Evolutionary conservation across 2,113 vertebrate genomes (phyloP).

Genomic region (Neogobius melanostomus): DNA sequence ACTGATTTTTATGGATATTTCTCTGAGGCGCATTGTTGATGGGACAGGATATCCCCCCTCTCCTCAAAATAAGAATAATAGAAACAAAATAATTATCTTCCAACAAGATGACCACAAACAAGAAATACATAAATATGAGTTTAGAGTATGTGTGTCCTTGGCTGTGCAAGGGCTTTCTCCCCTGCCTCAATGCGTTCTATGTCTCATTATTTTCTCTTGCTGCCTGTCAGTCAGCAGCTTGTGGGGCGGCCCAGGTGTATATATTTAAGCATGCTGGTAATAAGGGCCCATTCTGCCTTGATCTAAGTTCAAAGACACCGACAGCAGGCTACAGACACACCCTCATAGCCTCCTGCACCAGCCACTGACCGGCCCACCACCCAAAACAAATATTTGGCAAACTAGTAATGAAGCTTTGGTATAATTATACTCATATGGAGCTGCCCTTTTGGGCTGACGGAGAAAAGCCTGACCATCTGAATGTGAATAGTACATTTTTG

Average conservation of each 20-base stretch:
- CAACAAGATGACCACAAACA: not conserved
- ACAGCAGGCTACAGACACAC: slow-evolving; percentile 35
- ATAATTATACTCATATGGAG: slow-evolving; percentile 11
- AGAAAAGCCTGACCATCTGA: slow-evolving; percentile 12
- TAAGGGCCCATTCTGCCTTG: slow-evolving; percentile 56
- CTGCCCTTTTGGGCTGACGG: slow-evolving; percentile 7
- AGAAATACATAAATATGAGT: not conserved
- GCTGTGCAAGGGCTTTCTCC: slow-evolving; percentile 6
- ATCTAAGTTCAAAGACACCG: slow-evolving; percentile 59
- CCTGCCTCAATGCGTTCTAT: slow-evolving; percentile 8
- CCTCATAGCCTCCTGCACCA: slow-evolving; percentile 17
- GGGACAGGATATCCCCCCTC: too few species aligned
- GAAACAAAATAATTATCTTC: not conserved
- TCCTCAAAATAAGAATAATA: too few species aligned
- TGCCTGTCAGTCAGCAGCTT: slow-evolving; percentile 42
- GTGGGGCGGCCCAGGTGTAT: slow-evolving; percentile 45
- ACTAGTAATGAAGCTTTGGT: slow-evolving; percentile 41
- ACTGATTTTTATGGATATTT: too few species aligned
- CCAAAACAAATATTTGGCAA: slow-evolving; percentile 62
- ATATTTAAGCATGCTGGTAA: slow-evolving; percentile 60
- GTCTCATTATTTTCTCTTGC: slow-evolving; percentile 23
- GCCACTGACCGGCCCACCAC: slow-evolving; percentile 47
- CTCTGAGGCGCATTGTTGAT: too few species aligned
- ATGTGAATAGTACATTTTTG: not conserved
- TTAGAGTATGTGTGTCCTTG: not conserved